These are phyloP conservation scores for Lordiphosa andalusiaca DNA, from an alignment of 2,888 invertebrate genomes.

Conservation along the genomic window DNA sequence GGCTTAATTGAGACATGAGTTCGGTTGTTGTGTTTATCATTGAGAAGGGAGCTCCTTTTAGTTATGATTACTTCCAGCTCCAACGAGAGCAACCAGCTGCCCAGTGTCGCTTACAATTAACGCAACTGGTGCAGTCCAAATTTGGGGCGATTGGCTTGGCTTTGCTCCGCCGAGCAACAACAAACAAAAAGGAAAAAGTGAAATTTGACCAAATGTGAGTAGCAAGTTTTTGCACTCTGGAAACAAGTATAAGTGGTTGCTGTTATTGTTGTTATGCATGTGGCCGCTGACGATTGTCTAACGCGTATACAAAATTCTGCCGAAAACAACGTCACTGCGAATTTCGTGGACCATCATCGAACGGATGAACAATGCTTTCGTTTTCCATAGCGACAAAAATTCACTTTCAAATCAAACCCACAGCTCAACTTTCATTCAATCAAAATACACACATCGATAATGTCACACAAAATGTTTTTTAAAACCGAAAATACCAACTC, in stretches of 20 bases:
- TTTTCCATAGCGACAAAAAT: slow-evolving; percentile 35
- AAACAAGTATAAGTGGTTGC: slow-evolving; percentile 34
- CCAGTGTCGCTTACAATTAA: slow-evolving; percentile 41
- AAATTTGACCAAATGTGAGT: slow-evolving; percentile 54
- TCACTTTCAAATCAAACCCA: slow-evolving; percentile 35
- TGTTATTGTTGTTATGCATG: slow-evolving; percentile 15
- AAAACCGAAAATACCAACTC: slow-evolving; percentile 34
- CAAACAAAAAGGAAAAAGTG: slow-evolving; percentile 69
- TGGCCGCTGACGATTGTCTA: slow-evolving; percentile 26
- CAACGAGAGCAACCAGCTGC: slow-evolving; percentile 11
- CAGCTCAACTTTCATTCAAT: slow-evolving; percentile 46
- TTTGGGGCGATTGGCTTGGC: slow-evolving; percentile 37
- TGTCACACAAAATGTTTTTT: slow-evolving; percentile 32
- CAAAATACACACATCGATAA: slow-evolving; percentile 39
- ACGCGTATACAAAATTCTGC: slow-evolving; percentile 24
- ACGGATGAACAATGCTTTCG: slow-evolving; percentile 17
- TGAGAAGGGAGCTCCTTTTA: slow-evolving; percentile 32
- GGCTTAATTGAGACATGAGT: slow-evolving; percentile 41
- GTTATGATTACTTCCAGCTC: slow-evolving; percentile 22
- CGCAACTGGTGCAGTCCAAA: slow-evolving; percentile 49
- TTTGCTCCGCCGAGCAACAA: background rate
- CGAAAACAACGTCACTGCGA: slow-evolving; percentile 2
- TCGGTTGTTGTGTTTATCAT: slow-evolving; percentile 23
- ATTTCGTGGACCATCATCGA: slow-evolving; percentile 15
- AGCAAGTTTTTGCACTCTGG: slow-evolving; percentile 32